Evolutionary conservation across 2,797 vertebrate species (phyloP).

Genomic region (Onychomys leucogaster): DNA sequence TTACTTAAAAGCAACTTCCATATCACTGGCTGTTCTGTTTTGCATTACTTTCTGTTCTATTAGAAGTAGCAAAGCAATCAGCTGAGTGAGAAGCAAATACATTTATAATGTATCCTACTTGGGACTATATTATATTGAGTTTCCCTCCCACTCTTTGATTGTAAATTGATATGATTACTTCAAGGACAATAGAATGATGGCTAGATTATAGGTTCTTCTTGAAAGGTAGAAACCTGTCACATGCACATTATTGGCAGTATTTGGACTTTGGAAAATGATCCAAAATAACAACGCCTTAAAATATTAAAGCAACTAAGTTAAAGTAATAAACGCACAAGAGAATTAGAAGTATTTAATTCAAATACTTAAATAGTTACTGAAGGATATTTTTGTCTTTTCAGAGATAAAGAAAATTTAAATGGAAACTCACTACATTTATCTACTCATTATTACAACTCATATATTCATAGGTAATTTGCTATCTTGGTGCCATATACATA

Average conservation of each 20-base stretch:
- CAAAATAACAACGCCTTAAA: conserved; percentile 42
- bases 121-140: background rate
- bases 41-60: background rate
- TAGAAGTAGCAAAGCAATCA: conserved; percentile 7
- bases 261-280: background rate
- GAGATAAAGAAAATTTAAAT: conserved; percentile 12
- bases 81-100: background rate
- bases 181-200: background rate
- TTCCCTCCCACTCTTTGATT: conserved; percentile 23
- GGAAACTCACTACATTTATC: background rate
- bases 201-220: background rate
- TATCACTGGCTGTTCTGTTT: background rate
- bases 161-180: background rate
- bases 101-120: background rate
- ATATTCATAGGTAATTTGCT: background rate
- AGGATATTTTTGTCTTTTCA: background rate
- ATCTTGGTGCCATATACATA: background rate
- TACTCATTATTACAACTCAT: background rate
- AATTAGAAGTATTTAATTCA: background rate
- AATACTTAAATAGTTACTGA: background rate
- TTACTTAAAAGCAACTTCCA: background rate
- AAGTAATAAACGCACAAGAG: background rate
- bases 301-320: background rate
- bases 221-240: background rate
- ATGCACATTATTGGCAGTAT: background rate